Evolutionary conservation across 2,113 vertebrate species (phyloP).

Genomic region (Ceuthmochares aereus): DNA sequence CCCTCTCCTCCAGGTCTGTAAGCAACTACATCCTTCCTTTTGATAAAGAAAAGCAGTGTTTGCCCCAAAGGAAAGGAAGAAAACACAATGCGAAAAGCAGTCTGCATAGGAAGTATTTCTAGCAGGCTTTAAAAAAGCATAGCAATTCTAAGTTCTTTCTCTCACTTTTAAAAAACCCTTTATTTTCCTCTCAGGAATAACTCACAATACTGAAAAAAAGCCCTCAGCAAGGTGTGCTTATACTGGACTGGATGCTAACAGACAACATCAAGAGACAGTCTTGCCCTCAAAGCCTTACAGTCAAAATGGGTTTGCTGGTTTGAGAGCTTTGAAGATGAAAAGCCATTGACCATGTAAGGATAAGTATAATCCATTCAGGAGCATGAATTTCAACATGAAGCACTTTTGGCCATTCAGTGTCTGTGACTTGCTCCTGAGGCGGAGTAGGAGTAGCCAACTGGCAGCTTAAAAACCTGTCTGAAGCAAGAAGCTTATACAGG

Average conservation of each 20-base stretch:
- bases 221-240: background rate
- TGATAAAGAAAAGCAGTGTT: slow-evolving; percentile 1
- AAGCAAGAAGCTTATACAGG: background rate
- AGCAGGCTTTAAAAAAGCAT: background rate
- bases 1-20: background rate
- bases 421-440: background rate
- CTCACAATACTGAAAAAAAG: background rate
- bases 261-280: background rate
- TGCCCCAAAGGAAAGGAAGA: slow-evolving; percentile 24
- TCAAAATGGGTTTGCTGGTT: background rate
- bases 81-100: slow-evolving; percentile 4
- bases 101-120: background rate
- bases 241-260: rapidly evolving
- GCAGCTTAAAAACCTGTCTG: background rate
- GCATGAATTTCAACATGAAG: background rate
- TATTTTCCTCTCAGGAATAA: background rate
- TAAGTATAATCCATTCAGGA: background rate
- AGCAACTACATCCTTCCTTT: slow-evolving; percentile 44
- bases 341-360: background rate
- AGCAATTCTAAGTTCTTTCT: background rate
- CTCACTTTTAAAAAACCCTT: background rate
- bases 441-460: background rate
- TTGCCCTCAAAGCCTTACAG: background rate
- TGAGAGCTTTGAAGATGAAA: background rate
- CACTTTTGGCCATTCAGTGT: background rate